These are phyloP conservation scores for Salmo trutta DNA, from an alignment of 2,797 vertebrate species.

Conservation along the genomic window DNA sequence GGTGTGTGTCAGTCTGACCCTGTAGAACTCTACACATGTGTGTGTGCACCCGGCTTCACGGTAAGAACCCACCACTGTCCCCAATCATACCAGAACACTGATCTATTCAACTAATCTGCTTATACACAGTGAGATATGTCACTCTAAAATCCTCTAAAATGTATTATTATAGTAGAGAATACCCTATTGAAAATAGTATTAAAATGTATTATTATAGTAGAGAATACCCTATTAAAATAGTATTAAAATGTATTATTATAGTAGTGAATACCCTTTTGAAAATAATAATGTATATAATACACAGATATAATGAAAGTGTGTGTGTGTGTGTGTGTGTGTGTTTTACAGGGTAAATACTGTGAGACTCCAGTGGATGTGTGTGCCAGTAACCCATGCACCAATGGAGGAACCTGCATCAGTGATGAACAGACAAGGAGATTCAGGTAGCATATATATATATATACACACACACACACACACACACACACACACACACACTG, in stretches of 20 bases:
- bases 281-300: no score
- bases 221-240: no score
- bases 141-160: no score
- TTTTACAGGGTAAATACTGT: slow-evolving; percentile 84
- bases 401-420: slow-evolving; percentile 83
- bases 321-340: slow-evolving; percentile 1
- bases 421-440: slow-evolving; percentile 74
- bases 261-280: no score
- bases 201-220: no score
- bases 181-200: no score
- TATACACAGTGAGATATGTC: no score
- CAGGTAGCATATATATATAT: slow-evolving; percentile 61
- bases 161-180: not conserved
- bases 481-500: not conserved
- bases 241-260: no score
- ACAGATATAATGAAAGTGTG: not conserved
- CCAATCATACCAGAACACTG: no score
- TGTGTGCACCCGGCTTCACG: slow-evolving; percentile 78
- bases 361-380: slow-evolving; percentile 83
- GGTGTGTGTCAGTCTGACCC: slow-evolving; percentile 78
- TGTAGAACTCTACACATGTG: slow-evolving; percentile 76
- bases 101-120: no score
- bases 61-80: slow-evolving; percentile 51
- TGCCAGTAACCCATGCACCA: slow-evolving; percentile 85
- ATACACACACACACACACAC: not conserved